A percentile compares a stretch with the other conserved stretches of the same genome.
Evolutionary conservation across 2,113 vertebrate species (phyloP).

Genomic region (Ciconia stormi): DNA sequence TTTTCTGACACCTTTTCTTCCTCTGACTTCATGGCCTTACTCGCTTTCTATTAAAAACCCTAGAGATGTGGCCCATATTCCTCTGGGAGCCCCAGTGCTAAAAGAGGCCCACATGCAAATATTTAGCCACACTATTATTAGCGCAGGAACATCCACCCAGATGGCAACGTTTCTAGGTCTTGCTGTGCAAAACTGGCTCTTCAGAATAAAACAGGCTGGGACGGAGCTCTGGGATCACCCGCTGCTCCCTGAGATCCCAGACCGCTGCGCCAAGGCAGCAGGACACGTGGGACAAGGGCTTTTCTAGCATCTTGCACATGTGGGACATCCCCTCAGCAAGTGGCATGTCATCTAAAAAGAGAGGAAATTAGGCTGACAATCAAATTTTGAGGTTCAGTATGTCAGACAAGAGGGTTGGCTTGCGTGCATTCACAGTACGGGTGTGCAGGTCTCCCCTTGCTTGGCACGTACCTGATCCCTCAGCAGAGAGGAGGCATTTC

Average conservation of each 20-base stretch:
- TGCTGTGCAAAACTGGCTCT: not conserved
- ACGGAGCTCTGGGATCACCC: not conserved
- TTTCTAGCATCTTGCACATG: not conserved
- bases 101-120: conserved; percentile 47
- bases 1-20: conserved; percentile 46
- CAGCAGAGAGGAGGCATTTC: not conserved
- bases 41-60: conserved; percentile 63
- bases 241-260: not conserved
- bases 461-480: rapidly evolving
- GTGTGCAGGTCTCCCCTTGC: not conserved
- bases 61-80: not conserved
- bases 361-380: not conserved
- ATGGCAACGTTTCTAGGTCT: not conserved
- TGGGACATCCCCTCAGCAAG: not conserved
- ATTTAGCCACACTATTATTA: conserved; percentile 61
- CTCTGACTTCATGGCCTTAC: not conserved
- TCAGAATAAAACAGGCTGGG: not conserved
- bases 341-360: not conserved
- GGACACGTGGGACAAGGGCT: not conserved
- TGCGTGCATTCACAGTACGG: rapidly evolving
- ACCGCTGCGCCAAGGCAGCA: not conserved
- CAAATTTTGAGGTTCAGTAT: not conserved
- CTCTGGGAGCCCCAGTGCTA: conserved; percentile 13
- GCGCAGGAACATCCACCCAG: not conserved
- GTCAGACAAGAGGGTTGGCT: not conserved